Conservation (phyloP, 2,888 invertebrate species). For the Mermis nigrescens region DNA sequence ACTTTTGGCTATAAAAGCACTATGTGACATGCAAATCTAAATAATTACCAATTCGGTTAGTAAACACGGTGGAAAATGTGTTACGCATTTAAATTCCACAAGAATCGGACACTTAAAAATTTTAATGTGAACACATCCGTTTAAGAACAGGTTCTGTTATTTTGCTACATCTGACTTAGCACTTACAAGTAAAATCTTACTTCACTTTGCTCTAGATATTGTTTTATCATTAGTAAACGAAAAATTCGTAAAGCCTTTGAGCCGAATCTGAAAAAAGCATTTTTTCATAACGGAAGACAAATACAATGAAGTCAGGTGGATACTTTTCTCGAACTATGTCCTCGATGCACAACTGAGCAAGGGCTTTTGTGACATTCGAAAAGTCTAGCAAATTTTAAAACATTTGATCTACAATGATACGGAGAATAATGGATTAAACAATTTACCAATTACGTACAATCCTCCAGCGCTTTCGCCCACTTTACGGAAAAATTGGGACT, state of each 20-base stretch:
- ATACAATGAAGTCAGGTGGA: neutral
- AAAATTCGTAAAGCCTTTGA: conserved; percentile 41
- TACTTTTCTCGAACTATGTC: conserved; percentile 60
- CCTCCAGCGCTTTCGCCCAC: conserved; percentile 65
- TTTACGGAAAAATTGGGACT: conserved; percentile 46
- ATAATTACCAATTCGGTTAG: no score
- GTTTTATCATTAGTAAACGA: conserved; percentile 56
- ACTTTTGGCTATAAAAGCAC: no score
- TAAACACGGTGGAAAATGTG: no score
- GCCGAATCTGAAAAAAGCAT: conserved; percentile 25
- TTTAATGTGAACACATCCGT: no score
- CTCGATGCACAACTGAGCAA: conserved; percentile 55
- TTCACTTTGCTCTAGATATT: conserved; percentile 59
- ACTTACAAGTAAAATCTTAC: conserved; percentile 13
- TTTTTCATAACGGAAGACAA: neutral
- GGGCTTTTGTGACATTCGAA: conserved; percentile 47
- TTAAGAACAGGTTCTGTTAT: no score
- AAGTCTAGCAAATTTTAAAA: conserved; percentile 35
- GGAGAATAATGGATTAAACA: conserved; percentile 21
- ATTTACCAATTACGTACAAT: conserved; percentile 50
- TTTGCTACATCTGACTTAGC: no score
- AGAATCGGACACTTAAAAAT: no score
- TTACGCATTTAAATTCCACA: no score
- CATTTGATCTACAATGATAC: neutral
- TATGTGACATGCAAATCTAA: no score